Conservation (phyloP, 2,113 vertebrate genomes). For the Cranoglanis bouderius region DNA sequence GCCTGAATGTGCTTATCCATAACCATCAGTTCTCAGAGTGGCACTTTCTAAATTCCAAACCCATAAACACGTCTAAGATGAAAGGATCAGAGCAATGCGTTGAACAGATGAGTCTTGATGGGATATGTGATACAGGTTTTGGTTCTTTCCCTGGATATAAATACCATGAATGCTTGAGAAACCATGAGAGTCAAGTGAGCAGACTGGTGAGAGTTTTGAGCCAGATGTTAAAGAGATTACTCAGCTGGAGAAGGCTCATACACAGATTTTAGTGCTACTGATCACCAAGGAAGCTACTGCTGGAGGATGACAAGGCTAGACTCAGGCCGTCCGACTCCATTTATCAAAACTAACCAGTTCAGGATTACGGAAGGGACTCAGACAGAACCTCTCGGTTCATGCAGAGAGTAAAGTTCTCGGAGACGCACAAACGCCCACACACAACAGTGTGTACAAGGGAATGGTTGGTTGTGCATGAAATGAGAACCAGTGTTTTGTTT, state of each 20-base stretch:
- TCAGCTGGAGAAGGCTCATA: constrained; percentile 55
- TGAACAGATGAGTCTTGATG: constrained; percentile 21
- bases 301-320: constrained; percentile 56
- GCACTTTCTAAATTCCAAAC: constrained; percentile 11
- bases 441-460: not conserved
- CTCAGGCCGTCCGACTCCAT: constrained; percentile 52
- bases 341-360: constrained; percentile 61
- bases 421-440: not conserved
- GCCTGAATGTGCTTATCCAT: not conserved
- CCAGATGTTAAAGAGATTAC: constrained; percentile 68
- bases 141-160: constrained; percentile 47
- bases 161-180: constrained; percentile 56
- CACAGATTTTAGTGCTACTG: constrained; percentile 60
- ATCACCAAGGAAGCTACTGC: constrained; percentile 62
- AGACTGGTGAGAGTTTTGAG: constrained; percentile 45
- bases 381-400: constrained; percentile 25
- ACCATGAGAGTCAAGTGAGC: constrained; percentile 50
- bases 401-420: not conserved
- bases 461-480: constrained; percentile 28
- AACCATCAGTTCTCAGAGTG: not conserved
- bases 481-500: constrained; percentile 14
- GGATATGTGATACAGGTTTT: constrained; percentile 40
- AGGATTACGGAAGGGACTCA: constrained; percentile 39
- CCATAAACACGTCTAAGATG: constrained; percentile 24
- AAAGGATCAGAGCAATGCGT: constrained; percentile 5